Base-by-base conservation (phyloP, 2,113 vertebrate genomes). In the Eonycteris spelaea region DNA sequence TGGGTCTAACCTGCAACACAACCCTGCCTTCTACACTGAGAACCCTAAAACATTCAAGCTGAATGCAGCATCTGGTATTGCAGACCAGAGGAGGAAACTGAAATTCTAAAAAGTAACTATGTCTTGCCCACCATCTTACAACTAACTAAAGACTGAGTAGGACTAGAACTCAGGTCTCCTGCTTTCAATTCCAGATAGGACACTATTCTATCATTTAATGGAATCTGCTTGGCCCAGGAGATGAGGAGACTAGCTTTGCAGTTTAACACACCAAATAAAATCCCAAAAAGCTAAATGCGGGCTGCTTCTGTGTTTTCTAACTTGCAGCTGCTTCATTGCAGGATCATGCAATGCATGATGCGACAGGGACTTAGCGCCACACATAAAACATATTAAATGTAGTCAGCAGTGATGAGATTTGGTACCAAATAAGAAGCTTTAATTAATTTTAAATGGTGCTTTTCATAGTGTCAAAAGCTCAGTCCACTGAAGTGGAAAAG, bases 381-480 rank as follows among this genome's bases (percentile, higher is more conserved):
- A 97, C 97, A 97, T 96, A 98, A 98, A 98, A 97, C 97, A 97
- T 98, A 99, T 98, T 98, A 97, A 98, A 98, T 93, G 55, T 96
- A 92, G 97, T 95, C 78, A 53, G 94, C 97, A 98, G 96, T 33
- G 55, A 97, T 94, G 97, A 98, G 98, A 99, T 99, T 99, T 99
- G 98, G 98, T 98, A 98, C 98, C 98, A 99, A 99, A 98, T 98
- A 99, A 98, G 98, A 98, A 99, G 98, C 98, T 99, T 99, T 99
- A 99, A 99, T 99, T 99, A 99, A 99, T 99, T 99, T 99, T 99
- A 99, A 99, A 99, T 99, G 99, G 99, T 99, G 99, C 99, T 99
- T 99, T 99, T 99, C 98, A 99, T 98, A 98, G 98, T 98, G 99
- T 99, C 99, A 98, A 98, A 98, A 99, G 98, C 99, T 99, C 99